Evolutionary conservation across 37 sponge, comb jelly and placozoan species (phyloP).

Genomic region (Lycopodina hypogea): DNA sequence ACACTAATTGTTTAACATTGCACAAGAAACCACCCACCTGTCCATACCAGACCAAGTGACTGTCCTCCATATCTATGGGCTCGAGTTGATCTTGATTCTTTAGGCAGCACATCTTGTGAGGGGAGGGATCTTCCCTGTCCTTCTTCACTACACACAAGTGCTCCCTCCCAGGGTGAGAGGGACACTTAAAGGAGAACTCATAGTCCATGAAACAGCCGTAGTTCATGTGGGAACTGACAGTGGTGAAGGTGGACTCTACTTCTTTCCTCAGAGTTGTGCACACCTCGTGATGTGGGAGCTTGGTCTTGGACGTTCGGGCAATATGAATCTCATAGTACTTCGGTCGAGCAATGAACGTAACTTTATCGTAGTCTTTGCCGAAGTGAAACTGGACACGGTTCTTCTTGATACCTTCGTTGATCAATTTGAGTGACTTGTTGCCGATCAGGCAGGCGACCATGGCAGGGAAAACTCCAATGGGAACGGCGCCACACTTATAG

Average conservation of each 20-base stretch:
- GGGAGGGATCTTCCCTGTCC: background rate
- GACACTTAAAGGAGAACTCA: slow-evolving; percentile 1
- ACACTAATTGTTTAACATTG: too few relatives aligned
- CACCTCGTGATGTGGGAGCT: background rate
- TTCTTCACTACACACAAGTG: background rate
- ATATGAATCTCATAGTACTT: background rate
- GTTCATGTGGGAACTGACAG: background rate
- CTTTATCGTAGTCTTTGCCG: background rate
- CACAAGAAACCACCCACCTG: background rate
- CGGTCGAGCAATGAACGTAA: slow-evolving; percentile 4
- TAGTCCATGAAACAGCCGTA: background rate
- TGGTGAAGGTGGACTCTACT: background rate
- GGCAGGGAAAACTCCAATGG: slow-evolving; percentile 6
- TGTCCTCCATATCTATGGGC: background rate
- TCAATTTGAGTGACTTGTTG: background rate
- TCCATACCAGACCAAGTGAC: slow-evolving; percentile 2
- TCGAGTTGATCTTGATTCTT: background rate
- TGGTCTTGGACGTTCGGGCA: background rate
- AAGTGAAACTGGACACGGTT: background rate
- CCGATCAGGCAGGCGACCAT: background rate
- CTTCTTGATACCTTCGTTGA: background rate
- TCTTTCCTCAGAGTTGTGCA: background rate
- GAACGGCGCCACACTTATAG: background rate
- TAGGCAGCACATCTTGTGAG: background rate
- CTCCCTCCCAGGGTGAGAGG: slow-evolving; percentile 7